Evolutionary conservation across 2,113 vertebrate genomes (phyloP), one percentile per base, ranked within the genome.

Genomic region (Triplophysa tibetana): DNA sequence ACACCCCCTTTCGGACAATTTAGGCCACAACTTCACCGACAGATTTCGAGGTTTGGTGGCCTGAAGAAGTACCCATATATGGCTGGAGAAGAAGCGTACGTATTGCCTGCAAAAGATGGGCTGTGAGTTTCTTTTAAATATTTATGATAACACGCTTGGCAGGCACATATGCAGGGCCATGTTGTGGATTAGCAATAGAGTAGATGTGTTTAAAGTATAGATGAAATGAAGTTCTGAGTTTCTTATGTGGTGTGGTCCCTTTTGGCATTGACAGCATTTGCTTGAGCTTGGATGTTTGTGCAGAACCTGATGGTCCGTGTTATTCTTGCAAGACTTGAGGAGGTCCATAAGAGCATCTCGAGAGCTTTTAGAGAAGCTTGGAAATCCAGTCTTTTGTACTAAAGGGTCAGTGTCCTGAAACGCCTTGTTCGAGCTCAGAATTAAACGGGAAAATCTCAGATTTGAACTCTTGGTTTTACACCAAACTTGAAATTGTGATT

Each of bases 31-130:
- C 38, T 75, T 45, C 10, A 45, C 6, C 23, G 56, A 61, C 54
- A 9, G n/a, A 61, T 74, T 29, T 61, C 23, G 9, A 7, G 23
- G 60, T 63, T 75, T 50, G 12, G 73, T 75, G 21, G 23, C 60
- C 12, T n/a, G 24, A 48, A 45, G 14, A 48, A 63, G 60, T 75
- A 38, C 2, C 73, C 73, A 29, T 75, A 29, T 62, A 75, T 62
- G 41, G 73, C 23, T 45, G 41, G 73, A 63, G 41, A 13, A n/a
- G 7, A 61, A 61, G 14, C 70, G 4, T 23, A 16, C 41, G 54
- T 45, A 45, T 62, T 61, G 41, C 33, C 38, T 74, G 33, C 56
- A 74, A 74, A 74, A 74, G 21, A 74, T 74, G 33, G 56, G 23
- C 29, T 61, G n/a, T 24, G 12, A 19, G 56, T 12, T 74, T 73